Base-by-base conservation (phyloP, 2,113 vertebrate genomes). In the Muntiacus reevesi region DNA sequence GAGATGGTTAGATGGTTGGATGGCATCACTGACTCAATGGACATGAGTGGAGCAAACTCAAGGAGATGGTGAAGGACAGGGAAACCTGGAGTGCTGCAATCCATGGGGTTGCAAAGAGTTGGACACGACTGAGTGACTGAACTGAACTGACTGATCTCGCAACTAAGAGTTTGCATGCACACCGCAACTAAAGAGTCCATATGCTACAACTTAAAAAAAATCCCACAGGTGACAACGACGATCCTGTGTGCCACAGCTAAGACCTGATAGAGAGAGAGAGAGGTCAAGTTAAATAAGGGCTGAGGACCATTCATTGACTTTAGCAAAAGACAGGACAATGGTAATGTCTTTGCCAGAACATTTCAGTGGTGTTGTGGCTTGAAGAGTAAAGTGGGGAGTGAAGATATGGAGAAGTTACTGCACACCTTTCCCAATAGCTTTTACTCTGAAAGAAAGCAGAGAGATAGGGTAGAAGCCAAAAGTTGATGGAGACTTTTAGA, bases 181-280 rank as follows among this genome's bases (percentile, higher is more conserved):
- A 7, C 40, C 21, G 2, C 71, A 76, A 43, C 40, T 76, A 43
- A 76, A 76, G 23, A 76, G 25, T 43, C 40, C 12, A 7, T 23
- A 76, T 27, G 23, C 71, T 23, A 27, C 71, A 76, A 25, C 71
- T 43, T 43, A 15, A 76, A 43, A 76, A 60, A 27, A 43, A 15
- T 43, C 71, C 71, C 13, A 1, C 23, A 27, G 12, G 40, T 27
- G 40, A 13, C 71, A 59, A 1, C 0, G 1, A 76, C 43, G 71
- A 43, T 43, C 25, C 71, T 0, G 1, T 76, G 71, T 43, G 71
- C 71, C 40, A 27, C 23, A 27, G 23, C 71, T 43, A 76, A 76
- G 71, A 76, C 71, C 36, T 9, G 7, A 2, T 76, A 43, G 36
- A 43, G 6, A 43, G 36, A 43, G 6, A 43, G 71, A 76, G 67